Conservation (phyloP, 2,113 vertebrate genomes). For the Labrus mixtus region DNA sequence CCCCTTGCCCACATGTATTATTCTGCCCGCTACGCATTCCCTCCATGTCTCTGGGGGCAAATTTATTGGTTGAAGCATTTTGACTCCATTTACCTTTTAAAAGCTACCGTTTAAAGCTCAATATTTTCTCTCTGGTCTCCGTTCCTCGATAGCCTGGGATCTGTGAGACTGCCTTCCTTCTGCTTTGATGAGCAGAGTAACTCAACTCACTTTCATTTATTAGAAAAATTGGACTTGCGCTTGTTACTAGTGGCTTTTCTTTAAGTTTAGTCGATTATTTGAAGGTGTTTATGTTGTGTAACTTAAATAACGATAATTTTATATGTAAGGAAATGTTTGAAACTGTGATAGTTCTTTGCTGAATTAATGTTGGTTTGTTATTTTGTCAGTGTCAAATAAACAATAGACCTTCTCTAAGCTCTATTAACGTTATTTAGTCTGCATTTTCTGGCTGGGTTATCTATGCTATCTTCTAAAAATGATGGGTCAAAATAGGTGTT, state of each 20-base stretch:
- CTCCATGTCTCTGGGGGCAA: slow-evolving; percentile 78
- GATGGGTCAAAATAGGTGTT: not conserved
- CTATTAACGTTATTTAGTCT: not conserved
- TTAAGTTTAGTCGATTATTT: not conserved
- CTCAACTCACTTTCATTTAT: slow-evolving; percentile 14
- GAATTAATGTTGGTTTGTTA: too few relatives aligned
- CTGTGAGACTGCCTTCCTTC: slow-evolving; percentile 51
- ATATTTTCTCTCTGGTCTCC: slow-evolving; percentile 63
- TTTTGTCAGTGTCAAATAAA: too few relatives aligned
- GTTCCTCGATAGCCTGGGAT: slow-evolving; percentile 66
- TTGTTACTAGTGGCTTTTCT: not conserved
- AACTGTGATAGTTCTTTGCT: not conserved
- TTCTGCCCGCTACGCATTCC: slow-evolving; percentile 75
- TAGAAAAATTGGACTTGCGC: not conserved
- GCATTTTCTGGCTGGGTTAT: not conserved
- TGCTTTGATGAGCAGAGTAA: slow-evolving; percentile 53
- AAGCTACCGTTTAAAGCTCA: slow-evolving; percentile 78
- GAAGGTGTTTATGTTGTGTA: not conserved
- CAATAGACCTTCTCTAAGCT: not conserved
- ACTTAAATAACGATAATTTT: not conserved
- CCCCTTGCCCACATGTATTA: slow-evolving; percentile 78
- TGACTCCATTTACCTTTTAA: slow-evolving; percentile 83
- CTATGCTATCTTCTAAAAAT: not conserved
- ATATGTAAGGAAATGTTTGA: not conserved
- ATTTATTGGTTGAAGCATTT: slow-evolving; percentile 82